Conservation (phyloP, 1,140 invertebrate genomes). For the Drosophila busckii region DNA sequence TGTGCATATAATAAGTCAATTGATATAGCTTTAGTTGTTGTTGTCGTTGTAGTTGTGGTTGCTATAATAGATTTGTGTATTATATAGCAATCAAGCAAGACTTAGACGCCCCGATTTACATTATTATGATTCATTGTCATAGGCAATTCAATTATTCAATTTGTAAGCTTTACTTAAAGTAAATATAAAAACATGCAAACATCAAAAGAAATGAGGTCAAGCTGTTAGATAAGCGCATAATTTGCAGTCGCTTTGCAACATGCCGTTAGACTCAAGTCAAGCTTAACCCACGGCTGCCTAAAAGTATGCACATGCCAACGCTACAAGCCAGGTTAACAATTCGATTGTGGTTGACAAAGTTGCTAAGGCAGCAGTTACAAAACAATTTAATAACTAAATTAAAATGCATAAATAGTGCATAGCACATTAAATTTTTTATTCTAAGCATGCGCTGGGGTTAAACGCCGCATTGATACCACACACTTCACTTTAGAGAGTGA, state of each 20-base stretch:
- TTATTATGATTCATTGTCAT: constrained; percentile 41
- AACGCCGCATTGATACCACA: too few relatives aligned
- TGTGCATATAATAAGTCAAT: constrained; percentile 2
- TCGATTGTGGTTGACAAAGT: too few relatives aligned
- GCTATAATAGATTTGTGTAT: background rate
- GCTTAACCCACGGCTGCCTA: constrained; percentile 28
- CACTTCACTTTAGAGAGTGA: too few relatives aligned
- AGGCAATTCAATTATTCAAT: constrained; percentile 35
- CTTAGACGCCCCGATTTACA: constrained; percentile 30
- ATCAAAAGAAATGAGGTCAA: constrained; percentile 6
- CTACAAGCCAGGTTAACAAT: background rate
- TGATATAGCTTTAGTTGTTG: constrained; percentile 3
- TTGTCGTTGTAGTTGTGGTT: background rate
- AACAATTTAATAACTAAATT: too few relatives aligned
- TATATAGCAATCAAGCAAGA: constrained; percentile 1
- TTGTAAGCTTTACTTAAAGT: too few relatives aligned
- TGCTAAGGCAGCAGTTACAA: too few relatives aligned
- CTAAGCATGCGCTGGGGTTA: too few relatives aligned
- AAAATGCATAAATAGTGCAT: too few relatives aligned
- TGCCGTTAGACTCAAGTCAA: constrained; percentile 1
- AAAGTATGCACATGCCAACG: constrained; percentile 46
- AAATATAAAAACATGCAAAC: too few relatives aligned
- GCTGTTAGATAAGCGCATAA: constrained; percentile 5
- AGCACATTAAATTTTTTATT: too few relatives aligned
- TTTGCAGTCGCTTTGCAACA: background rate